These are phyloP conservation scores for Apostichopus japonicus DNA, from an alignment of 35 echinoderm and acorn worm species.

Conservation along the genomic window DNA sequence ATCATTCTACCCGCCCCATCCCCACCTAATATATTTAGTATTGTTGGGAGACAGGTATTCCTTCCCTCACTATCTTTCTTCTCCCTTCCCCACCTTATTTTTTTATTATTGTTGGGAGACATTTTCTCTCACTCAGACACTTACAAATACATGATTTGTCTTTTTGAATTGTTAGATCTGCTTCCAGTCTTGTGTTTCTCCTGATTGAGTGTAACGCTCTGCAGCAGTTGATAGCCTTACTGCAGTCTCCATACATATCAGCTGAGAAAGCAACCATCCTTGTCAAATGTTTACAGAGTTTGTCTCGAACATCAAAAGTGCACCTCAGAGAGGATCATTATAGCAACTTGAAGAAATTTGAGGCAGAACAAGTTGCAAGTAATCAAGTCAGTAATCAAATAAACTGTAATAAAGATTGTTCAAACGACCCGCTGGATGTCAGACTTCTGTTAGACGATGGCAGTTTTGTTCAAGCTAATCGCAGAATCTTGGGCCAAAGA, in stretches of 20 bases:
- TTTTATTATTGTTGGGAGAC: too few relatives aligned
- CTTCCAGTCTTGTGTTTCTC: neutral
- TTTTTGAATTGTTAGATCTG: neutral
- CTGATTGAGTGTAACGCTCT: neutral
- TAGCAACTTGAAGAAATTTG: neutral
- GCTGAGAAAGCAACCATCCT: neutral
- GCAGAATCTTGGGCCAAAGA: neutral
- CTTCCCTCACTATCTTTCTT: too few relatives aligned
- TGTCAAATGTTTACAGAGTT: neutral
- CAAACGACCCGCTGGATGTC: neutral
- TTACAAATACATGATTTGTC: too few relatives aligned
- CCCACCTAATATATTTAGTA: too few relatives aligned
- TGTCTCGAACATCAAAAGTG: neutral
- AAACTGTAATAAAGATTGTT: neutral
- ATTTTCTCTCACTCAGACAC: too few relatives aligned
- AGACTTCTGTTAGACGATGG: conserved; percentile 7
- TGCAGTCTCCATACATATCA: neutral
- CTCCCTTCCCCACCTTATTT: too few relatives aligned
- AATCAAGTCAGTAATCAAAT: neutral
- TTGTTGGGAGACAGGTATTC: too few relatives aligned
- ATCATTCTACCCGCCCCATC: too few relatives aligned
- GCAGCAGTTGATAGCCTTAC: neutral
- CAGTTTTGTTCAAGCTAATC: neutral
- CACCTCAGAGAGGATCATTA: too few relatives aligned
- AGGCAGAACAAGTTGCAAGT: neutral